Conservation (phyloP, 1,140 invertebrate genomes). For the Hylyphantes graminicola region DNA sequence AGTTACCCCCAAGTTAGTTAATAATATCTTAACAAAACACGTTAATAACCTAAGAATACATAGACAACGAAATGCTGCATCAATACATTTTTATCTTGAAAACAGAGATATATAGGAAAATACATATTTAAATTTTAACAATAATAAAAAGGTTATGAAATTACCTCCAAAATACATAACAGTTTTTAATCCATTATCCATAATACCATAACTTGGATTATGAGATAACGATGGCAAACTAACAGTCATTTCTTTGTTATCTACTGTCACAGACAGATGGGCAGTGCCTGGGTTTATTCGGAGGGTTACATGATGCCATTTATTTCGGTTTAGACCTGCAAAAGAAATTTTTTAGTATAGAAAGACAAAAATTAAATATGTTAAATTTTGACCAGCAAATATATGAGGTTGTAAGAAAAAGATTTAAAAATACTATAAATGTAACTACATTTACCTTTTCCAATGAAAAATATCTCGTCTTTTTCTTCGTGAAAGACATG, state of each 20-base stretch:
- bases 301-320: conserved; percentile 88
- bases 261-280: conserved; percentile 83
- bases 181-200: conserved; percentile 80
- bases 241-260: conserved; percentile 79
- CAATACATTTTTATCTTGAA: too few relatives aligned
- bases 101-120: too few relatives aligned
- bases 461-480: conserved; percentile 78
- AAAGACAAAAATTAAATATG: neutral
- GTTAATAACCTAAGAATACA: too few relatives aligned
- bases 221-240: conserved; percentile 82
- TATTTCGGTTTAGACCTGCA: conserved; percentile 81
- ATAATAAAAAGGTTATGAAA: neutral
- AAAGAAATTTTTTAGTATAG: conserved; percentile 61
- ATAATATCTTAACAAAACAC: too few relatives aligned
- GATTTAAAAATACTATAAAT: neutral
- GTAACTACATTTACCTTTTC: conserved; percentile 72
- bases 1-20: too few relatives aligned
- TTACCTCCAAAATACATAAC: conserved; percentile 87
- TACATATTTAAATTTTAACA: too few relatives aligned
- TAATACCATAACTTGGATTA: conserved; percentile 81
- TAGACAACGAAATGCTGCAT: too few relatives aligned
- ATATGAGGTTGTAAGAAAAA: neutral
- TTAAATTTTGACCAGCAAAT: neutral
- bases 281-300: conserved; percentile 84
- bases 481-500: conserved; percentile 87